Conservation (phyloP, 1,140 invertebrate species). For the Chironomus tepperi region DNA sequence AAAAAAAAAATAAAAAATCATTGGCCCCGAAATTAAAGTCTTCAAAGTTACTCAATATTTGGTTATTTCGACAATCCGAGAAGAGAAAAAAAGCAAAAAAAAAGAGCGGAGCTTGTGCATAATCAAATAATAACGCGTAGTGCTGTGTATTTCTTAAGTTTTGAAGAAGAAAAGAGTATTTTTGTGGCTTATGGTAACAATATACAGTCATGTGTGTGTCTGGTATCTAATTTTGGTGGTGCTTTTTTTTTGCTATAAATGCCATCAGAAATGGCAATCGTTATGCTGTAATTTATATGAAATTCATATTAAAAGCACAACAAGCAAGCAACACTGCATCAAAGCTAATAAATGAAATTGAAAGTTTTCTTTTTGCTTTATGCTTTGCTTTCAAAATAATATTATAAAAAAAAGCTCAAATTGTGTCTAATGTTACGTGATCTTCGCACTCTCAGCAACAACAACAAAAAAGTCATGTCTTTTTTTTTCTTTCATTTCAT, state of each 20-base stretch:
- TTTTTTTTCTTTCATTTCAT: too few species aligned
- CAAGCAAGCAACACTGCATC: neutral
- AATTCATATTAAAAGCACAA: neutral
- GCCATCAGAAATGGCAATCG: neutral
- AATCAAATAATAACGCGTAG: neutral
- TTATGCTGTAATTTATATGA: neutral
- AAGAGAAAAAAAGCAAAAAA: too few species aligned
- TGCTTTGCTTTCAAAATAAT: too few species aligned
- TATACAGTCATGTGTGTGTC: neutral
- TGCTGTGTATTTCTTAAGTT: neutral
- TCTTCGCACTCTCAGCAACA: too few species aligned
- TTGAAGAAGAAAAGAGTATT: neutral
- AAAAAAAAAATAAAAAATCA: too few species aligned
- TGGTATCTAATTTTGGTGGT: neutral
- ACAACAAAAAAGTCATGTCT: too few species aligned
- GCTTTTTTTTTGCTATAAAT: neutral
- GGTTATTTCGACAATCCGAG: constrained; percentile 6
- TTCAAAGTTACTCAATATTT: constrained; percentile 9
- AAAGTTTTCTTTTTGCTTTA: too few species aligned
- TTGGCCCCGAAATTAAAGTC: neutral
- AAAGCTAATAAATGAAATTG: neutral
- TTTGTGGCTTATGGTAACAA: neutral
- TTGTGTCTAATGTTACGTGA: too few species aligned
- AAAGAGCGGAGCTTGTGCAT: constrained; percentile 1
- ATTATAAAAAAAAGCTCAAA: too few species aligned